Evolutionary conservation across 2,797 vertebrate species (phyloP).

Genomic region (Spinibarbus caldwelli): DNA sequence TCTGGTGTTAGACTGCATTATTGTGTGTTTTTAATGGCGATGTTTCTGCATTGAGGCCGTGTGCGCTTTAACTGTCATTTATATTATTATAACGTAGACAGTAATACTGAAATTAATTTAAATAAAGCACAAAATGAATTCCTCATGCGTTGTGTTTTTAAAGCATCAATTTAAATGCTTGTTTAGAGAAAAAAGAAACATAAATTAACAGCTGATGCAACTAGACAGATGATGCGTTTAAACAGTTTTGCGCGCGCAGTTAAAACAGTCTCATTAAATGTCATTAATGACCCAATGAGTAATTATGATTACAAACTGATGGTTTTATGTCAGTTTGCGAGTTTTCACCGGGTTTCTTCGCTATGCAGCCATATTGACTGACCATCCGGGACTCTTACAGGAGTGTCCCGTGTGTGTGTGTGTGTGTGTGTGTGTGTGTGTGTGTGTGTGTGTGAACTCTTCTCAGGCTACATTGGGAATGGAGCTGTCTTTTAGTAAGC

Average conservation of each 20-base stretch:
- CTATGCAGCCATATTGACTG: conserved; percentile 37
- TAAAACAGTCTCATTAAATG: background rate
- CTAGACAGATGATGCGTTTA: background rate
- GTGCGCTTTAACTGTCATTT: conserved; percentile 6
- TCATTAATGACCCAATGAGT: background rate
- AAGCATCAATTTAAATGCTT: background rate
- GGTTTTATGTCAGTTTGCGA: background rate
- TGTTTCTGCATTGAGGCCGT: conserved; percentile 35
- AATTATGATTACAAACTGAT: background rate
- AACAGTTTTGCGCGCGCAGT: background rate
- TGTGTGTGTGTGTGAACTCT: background rate
- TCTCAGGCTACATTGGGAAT: background rate
- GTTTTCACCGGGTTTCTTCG: background rate
- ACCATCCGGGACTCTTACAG: conserved; percentile 47
- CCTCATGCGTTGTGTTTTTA: background rate
- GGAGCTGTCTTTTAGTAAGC: background rate
- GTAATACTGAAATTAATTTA: background rate
- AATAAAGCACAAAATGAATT: background rate
- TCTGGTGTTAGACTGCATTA: background rate
- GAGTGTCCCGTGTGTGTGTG: conserved; percentile 29
- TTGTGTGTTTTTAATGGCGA: conserved; percentile 3
- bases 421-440: background rate
- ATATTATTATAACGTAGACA: background rate
- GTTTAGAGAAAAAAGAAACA: background rate
- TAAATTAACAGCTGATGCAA: background rate